Conservation (phyloP, 2,113 vertebrate species). For the Vidua chalybeata region DNA sequence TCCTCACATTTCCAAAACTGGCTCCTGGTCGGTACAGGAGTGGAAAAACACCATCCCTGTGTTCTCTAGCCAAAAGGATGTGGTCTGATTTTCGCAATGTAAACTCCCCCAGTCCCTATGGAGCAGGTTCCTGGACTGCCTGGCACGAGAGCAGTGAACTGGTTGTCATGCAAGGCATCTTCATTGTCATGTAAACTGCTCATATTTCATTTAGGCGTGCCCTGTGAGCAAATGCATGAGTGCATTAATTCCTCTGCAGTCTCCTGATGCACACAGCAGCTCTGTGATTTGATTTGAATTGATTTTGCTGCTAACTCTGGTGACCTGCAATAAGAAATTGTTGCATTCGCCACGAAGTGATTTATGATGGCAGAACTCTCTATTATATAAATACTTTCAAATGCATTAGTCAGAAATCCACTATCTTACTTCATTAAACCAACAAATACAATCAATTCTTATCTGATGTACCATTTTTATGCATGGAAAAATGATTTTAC, state of each 20-base stretch:
- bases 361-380: conserved; percentile 33
- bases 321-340: conserved; percentile 55
- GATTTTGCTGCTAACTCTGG: conserved; percentile 48
- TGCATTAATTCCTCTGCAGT: conserved; percentile 26
- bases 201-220: conserved; percentile 16
- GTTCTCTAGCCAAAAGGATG: not conserved
- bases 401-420: conserved; percentile 60
- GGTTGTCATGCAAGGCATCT: not conserved
- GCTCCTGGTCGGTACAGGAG: not conserved
- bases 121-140: not conserved
- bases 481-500: conserved; percentile 8
- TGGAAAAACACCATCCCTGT: not conserved
- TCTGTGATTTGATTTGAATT: conserved; percentile 56
- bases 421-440: conserved; percentile 64
- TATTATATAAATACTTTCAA: conserved; percentile 47
- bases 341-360: conserved; percentile 38
- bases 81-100: not conserved
- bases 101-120: not conserved
- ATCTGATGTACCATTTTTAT: conserved; percentile 7
- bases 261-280: conserved; percentile 7
- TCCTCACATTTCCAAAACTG: not conserved
- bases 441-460: conserved; percentile 65
- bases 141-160: not conserved
- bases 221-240: not conserved
- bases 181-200: not conserved